phyloP scores from a whole-genome alignment of 1,140 invertebrate genomes.

The Metopolophium dirhodum region DNA sequence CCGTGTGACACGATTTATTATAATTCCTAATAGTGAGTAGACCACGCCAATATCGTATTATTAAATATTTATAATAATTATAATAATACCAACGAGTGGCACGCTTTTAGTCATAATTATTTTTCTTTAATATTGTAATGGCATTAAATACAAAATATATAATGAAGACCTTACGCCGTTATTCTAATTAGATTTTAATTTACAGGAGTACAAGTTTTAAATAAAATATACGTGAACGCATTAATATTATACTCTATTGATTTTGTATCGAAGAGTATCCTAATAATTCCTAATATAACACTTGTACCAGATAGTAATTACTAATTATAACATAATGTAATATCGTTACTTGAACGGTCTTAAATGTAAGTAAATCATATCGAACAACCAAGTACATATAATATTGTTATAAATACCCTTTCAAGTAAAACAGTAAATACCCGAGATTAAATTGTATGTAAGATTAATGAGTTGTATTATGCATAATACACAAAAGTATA shows the following conservation, averaged over 20 bases:
- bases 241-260: neutral
- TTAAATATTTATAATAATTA: neutral
- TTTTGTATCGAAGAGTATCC: neutral
- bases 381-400: neutral
- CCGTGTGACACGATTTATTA: neutral
- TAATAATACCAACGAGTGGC: too few species aligned
- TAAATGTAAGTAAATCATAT: neutral
- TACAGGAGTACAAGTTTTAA: neutral
- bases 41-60: neutral
- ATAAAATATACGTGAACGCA: neutral
- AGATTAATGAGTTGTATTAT: neutral
- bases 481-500: neutral
- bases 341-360: neutral
- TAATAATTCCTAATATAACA: neutral
- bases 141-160: neutral
- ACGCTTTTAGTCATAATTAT: neutral
- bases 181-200: neutral
- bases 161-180: neutral
- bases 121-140: neutral
- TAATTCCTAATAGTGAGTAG: neutral
- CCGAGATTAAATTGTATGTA: neutral
- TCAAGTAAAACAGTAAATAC: conserved; percentile 8
- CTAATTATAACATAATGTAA: neutral
- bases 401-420: neutral
- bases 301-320: neutral